phyloP scores from a whole-genome alignment of 2,888 invertebrate genomes.

The Drosophila hawaiiensis region DNA sequence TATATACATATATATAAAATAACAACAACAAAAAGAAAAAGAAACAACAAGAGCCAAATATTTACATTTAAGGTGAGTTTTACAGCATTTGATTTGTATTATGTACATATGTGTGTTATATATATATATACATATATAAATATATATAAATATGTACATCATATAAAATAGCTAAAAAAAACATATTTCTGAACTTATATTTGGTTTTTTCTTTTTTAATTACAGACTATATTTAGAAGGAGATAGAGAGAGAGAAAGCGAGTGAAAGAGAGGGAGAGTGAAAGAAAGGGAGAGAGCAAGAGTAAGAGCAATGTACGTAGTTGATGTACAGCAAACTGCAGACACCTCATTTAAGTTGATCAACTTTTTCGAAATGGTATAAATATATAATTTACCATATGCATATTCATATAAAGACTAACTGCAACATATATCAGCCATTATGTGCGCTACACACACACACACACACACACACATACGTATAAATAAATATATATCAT shows the following conservation, averaged over 20 bases:
- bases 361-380: conserved; percentile 48
- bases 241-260: not conserved
- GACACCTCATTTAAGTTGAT: conserved; percentile 36
- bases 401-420: conserved; percentile 31
- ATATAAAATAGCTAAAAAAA: not conserved
- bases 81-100: not conserved
- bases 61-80: conserved; percentile 77
- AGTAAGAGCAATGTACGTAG: conserved; percentile 38
- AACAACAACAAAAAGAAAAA: not conserved
- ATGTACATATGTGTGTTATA: not conserved
- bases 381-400: conserved; percentile 36
- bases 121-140: not conserved
- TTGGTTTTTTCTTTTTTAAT: not conserved
- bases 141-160: not conserved
- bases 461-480: conserved; percentile 28
- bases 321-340: conserved; percentile 40
- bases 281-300: not conserved
- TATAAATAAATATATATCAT: conserved; percentile 50
- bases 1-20: not conserved
- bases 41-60: conserved; percentile 80
- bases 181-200: not conserved
- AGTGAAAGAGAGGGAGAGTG: not conserved
- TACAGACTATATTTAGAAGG: conserved; percentile 62
- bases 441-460: conserved; percentile 29
- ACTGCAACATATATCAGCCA: conserved; percentile 39